Evolutionary conservation across 1,140 invertebrate genomes (phyloP).

Genomic region (Idris sp.): DNA sequence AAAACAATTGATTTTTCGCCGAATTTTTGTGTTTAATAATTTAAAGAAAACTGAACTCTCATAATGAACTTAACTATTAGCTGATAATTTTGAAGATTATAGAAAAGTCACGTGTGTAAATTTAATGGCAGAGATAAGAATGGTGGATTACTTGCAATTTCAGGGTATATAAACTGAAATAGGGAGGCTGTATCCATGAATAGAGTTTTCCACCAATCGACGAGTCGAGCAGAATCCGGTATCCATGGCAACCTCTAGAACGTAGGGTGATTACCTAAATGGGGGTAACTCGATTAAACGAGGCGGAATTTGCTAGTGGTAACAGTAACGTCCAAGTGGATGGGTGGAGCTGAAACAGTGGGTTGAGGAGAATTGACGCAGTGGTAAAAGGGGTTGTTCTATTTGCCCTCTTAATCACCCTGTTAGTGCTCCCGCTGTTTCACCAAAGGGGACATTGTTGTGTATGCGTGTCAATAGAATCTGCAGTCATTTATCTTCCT

Average conservation of each 20-base stretch:
- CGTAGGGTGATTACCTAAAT: slow-evolving; percentile 72
- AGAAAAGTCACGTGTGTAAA: slow-evolving; percentile 40
- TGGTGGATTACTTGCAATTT: slow-evolving; percentile 61
- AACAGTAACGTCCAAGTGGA: slow-evolving; percentile 57
- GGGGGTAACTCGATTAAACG: slow-evolving; percentile 72
- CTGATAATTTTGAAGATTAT: slow-evolving; percentile 14
- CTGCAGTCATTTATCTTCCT: slow-evolving; percentile 61
- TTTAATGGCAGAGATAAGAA: slow-evolving; percentile 33
- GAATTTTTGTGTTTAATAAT: too few species aligned
- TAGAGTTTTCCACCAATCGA: slow-evolving; percentile 58
- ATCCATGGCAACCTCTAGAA: slow-evolving; percentile 70
- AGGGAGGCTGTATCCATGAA: slow-evolving; percentile 61
- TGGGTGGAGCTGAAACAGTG: slow-evolving; percentile 52
- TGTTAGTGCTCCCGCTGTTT: slow-evolving; percentile 68
- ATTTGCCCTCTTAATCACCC: slow-evolving; percentile 72
- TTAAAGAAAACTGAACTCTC: too few species aligned
- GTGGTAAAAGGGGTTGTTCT: slow-evolving; percentile 67
- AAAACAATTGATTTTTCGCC: too few species aligned
- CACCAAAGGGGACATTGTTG: slow-evolving; percentile 57
- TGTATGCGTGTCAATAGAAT: slow-evolving; percentile 58
- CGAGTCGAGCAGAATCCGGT: slow-evolving; percentile 58
- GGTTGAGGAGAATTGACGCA: slow-evolving; percentile 63
- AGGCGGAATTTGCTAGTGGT: slow-evolving; percentile 64
- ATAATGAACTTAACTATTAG: slow-evolving; percentile 26
- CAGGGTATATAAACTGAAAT: slow-evolving; percentile 57